These are phyloP conservation scores for Mesocricetus auratus DNA, from an alignment of 2,113 vertebrate genomes.

Conservation along the genomic window DNA sequence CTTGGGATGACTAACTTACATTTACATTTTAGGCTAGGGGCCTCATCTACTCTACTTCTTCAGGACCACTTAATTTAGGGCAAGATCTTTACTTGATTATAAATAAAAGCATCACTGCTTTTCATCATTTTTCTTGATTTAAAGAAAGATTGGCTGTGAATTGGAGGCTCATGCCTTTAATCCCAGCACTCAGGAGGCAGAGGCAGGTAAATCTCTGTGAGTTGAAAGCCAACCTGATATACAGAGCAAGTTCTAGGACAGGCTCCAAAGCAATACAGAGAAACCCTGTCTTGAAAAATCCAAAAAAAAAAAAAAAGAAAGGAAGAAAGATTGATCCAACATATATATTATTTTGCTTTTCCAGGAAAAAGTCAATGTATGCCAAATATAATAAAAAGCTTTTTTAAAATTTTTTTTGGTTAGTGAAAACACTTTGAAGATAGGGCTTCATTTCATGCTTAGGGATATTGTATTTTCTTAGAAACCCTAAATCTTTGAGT, in stretches of 20 bases:
- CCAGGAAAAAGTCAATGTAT: conserved; percentile 28
- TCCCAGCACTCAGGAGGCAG: too few relatives aligned
- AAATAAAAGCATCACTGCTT: conserved; percentile 47
- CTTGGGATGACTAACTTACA: conserved; percentile 11
- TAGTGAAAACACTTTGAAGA: conserved; percentile 64
- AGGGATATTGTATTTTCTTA: conserved; percentile 74
- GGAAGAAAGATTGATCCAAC: conserved; percentile 38
- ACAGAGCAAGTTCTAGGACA: too few relatives aligned
- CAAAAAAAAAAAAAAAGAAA: too few relatives aligned
- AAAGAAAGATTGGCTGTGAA: too few relatives aligned
- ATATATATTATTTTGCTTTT: conserved; percentile 55
- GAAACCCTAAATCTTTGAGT: conserved; percentile 72
- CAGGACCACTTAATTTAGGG: conserved; percentile 29
- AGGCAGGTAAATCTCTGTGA: too few relatives aligned
- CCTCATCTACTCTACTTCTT: conserved; percentile 40
- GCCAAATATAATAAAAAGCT: conserved; percentile 64
- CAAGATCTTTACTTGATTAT: conserved; percentile 9
- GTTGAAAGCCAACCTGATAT: too few relatives aligned
- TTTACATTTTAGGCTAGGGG: neutral
- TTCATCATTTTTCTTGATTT: conserved; percentile 50
- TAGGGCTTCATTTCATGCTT: conserved; percentile 63
- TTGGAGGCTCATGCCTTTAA: too few relatives aligned
- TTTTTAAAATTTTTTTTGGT: conserved; percentile 59
- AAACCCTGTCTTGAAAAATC: too few relatives aligned
- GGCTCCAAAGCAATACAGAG: too few relatives aligned